A percentile compares a stretch with the other conserved stretches of the same genome.
Conservation (phyloP, 2,797 vertebrate genomes). For the Tenualosa ilisha region DNA sequence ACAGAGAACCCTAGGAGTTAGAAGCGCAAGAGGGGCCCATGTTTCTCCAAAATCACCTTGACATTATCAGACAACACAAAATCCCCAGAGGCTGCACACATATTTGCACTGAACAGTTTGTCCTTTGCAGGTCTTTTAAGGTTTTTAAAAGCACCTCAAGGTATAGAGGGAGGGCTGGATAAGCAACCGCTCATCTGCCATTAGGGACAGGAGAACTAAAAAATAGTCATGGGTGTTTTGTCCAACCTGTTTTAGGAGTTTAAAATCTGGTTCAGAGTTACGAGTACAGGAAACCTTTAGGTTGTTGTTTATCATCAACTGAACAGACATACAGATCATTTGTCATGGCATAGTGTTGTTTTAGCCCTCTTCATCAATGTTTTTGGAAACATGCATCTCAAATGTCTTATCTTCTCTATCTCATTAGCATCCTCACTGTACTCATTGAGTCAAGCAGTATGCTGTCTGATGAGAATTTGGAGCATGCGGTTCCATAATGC, state of each 20-base stretch:
- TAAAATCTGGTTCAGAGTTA: too few species aligned
- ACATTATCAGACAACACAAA: not conserved
- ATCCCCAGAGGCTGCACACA: not conserved
- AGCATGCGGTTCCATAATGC: too few species aligned
- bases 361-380: too few species aligned
- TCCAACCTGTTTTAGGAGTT: not conserved
- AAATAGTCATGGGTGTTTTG: not conserved
- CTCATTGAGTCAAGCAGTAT: too few species aligned
- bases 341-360: not conserved
- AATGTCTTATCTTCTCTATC: too few species aligned
- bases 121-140: not conserved
- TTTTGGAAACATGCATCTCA: too few species aligned
- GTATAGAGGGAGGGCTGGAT: not conserved
- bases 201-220: not conserved
- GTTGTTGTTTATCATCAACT: not conserved
- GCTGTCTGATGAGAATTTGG: too few species aligned
- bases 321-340: not conserved
- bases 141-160: not conserved
- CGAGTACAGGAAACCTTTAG: too few species aligned
- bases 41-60: not conserved
- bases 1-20: not conserved
- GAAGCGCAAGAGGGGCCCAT: not conserved
- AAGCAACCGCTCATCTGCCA: not conserved
- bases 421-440: too few species aligned
- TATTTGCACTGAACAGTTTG: not conserved